phyloP scores from a whole-genome alignment of 1,140 invertebrate genomes.

The Camponotus vicinus region DNA sequence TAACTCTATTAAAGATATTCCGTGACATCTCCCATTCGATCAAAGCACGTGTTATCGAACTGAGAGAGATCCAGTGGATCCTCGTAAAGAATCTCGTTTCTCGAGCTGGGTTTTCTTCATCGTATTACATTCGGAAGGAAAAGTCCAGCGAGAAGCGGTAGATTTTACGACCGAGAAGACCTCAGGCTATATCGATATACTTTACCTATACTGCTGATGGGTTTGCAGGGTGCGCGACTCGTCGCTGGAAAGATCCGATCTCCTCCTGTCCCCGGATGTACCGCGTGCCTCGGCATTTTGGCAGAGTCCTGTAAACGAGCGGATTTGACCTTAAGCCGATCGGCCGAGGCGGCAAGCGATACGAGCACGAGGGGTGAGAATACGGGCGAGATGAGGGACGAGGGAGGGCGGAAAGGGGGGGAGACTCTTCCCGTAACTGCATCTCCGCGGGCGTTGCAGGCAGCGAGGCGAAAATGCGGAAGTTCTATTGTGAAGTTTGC shows the following conservation, averaged over 20 bases:
- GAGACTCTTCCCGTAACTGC: background rate
- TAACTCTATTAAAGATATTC: conserved; percentile 24
- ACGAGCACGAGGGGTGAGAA: background rate
- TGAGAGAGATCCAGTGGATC: background rate
- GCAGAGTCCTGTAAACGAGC: conserved; percentile 70
- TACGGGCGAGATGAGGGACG: too few relatives aligned
- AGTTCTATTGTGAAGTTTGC: conserved; percentile 67
- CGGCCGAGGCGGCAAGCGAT: background rate
- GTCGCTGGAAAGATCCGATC: conserved; percentile 50
- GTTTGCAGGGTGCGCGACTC: conserved; percentile 41
- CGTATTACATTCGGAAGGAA: conserved; percentile 4
- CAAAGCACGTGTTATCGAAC: conserved; percentile 34
- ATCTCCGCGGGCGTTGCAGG: conserved; percentile 27
- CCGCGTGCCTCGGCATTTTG: conserved; percentile 74
- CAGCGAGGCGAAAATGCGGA: conserved; percentile 55
- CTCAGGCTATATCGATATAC: background rate
- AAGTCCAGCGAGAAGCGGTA: background rate
- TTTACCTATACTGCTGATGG: conserved; percentile 44
- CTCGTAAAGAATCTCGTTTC: conserved; percentile 11
- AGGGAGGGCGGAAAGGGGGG: background rate
- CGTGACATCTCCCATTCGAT: background rate
- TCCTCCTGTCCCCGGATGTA: conserved; percentile 10
- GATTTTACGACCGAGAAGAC: background rate
- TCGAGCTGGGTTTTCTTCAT: background rate
- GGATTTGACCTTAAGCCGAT: conserved; percentile 14